Evolutionary conservation across 2,888 invertebrate genomes (phyloP).

Genomic region (Patella caerulea): DNA sequence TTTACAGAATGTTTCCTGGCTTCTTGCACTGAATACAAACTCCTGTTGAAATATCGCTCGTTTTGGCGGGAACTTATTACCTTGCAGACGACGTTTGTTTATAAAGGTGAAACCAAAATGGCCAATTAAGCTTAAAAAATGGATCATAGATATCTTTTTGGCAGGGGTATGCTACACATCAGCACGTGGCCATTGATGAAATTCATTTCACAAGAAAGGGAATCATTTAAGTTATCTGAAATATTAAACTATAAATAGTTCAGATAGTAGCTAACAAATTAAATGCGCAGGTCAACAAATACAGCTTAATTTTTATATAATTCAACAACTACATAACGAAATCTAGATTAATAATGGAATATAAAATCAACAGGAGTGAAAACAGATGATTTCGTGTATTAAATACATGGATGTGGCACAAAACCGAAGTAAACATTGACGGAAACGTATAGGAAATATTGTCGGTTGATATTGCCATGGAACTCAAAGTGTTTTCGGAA

Average conservation of each 20-base stretch:
- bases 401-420: too few species aligned
- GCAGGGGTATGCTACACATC: constrained; percentile 5
- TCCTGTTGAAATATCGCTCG: constrained; percentile 5
- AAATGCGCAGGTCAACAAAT: too few species aligned
- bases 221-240: neutral
- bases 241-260: neutral
- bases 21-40: constrained; percentile 5
- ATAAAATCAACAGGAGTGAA: neutral
- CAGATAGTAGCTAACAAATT: too few species aligned
- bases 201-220: neutral
- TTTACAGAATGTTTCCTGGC: neutral
- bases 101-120: constrained; percentile 10
- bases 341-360: too few species aligned
- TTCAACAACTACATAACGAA: too few species aligned
- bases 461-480: too few species aligned
- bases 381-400: neutral
- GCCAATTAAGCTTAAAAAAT: constrained; percentile 8
- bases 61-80: constrained; percentile 10
- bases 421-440: too few species aligned
- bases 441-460: too few species aligned
- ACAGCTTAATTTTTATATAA: too few species aligned
- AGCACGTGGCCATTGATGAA: constrained; percentile 8
- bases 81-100: constrained; percentile 11
- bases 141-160: constrained; percentile 2
- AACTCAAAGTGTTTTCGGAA: too few species aligned